Evolutionary conservation across 2,113 vertebrate species (phyloP).

Genomic region (Oryzias woworae): DNA sequence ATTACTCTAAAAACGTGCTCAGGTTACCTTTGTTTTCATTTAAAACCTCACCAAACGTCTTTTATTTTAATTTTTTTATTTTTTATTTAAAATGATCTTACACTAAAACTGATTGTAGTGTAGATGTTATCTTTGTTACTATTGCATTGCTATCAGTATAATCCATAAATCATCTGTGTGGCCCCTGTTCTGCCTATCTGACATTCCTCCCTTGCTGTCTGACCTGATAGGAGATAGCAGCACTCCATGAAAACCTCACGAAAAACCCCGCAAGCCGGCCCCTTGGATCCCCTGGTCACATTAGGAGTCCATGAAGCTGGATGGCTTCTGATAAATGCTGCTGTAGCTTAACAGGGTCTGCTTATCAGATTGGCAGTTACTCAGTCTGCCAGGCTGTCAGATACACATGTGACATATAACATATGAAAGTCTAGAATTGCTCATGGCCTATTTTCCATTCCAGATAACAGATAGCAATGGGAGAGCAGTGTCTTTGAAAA

Average conservation of each 20-base stretch:
- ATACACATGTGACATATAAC: slow-evolving; percentile 24
- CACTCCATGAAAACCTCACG: slow-evolving; percentile 34
- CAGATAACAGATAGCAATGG: neutral
- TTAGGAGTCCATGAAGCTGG: slow-evolving; percentile 58
- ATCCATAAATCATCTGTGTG: slow-evolving; percentile 44
- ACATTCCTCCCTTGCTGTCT: slow-evolving; percentile 18
- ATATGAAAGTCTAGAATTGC: neutral
- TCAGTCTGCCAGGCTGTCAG: slow-evolving; percentile 40
- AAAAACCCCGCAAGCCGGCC: slow-evolving; percentile 34
- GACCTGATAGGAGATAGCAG: slow-evolving; percentile 39
- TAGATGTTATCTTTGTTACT: slow-evolving; percentile 27
- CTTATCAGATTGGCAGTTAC: slow-evolving; percentile 71
- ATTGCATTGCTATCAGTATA: slow-evolving; percentile 30
- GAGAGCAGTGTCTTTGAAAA: neutral
- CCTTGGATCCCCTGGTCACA: slow-evolving; percentile 35
- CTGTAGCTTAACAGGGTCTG: slow-evolving; percentile 43
- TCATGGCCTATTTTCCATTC: slow-evolving; percentile 7
- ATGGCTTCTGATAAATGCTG: slow-evolving; percentile 65
- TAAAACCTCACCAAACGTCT: neutral
- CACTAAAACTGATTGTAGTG: slow-evolving; percentile 10
- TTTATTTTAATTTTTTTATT: neutral
- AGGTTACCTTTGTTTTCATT: too few species aligned
- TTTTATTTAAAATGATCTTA: slow-evolving; percentile 6
- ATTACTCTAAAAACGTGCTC: too few species aligned
- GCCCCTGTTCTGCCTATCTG: slow-evolving; percentile 46